phyloP scores from a whole-genome alignment of 2,113 vertebrate species.

The Elephas maximus region DNA sequence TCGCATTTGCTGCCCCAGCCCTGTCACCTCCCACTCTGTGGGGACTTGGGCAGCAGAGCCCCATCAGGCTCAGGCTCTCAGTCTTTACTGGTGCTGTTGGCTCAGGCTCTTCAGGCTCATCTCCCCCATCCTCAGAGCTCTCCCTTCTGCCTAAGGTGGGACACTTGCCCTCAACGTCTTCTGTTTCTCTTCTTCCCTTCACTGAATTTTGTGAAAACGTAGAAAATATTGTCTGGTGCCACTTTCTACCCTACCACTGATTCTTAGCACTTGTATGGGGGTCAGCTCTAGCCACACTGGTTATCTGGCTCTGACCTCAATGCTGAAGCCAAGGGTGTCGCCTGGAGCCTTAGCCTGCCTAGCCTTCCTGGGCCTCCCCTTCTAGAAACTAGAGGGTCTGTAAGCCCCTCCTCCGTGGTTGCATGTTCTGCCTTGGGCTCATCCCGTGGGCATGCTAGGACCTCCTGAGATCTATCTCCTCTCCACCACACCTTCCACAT shows the following conservation, averaged over 20 bases:
- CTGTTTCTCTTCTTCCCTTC: background rate
- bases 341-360: background rate
- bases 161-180: background rate
- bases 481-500: background rate
- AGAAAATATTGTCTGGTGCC: fast-evolving
- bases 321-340: background rate
- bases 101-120: background rate
- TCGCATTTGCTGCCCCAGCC: background rate
- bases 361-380: background rate
- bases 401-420: background rate
- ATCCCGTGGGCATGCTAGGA: background rate
- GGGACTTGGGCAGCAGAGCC: background rate
- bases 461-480: background rate
- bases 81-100: background rate
- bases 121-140: background rate
- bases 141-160: background rate
- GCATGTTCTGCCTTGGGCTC: background rate
- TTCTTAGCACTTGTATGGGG: no score
- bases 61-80: fast-evolving
- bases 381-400: background rate
- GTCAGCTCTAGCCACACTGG: background rate
- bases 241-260: background rate
- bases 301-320: fast-evolving
- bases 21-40: fast-evolving
- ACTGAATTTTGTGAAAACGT: background rate